phyloP scores from a whole-genome alignment of 2,888 invertebrate genomes.

The Therioaphis trifolii region DNA sequence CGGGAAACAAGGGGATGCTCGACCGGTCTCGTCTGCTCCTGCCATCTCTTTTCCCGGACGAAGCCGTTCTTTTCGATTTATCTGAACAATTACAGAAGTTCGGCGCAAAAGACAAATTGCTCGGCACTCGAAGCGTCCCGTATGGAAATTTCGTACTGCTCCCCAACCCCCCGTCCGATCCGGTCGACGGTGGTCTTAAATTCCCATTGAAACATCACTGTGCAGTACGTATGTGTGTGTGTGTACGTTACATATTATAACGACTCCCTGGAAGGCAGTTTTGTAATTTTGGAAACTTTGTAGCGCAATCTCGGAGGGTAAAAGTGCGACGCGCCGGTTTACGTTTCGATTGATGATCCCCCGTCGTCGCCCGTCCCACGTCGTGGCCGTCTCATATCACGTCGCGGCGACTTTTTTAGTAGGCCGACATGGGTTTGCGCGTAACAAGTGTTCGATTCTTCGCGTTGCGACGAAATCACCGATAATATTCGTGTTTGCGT shows the following conservation, averaged over 20 bases:
- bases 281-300: constrained; percentile 44
- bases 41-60: neutral
- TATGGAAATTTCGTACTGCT: constrained; percentile 10
- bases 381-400: neutral
- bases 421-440: constrained; percentile 1
- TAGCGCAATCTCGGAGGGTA: neutral
- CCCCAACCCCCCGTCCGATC: neutral
- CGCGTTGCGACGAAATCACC: neutral
- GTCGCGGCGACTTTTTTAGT: constrained; percentile 8
- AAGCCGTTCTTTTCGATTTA: constrained; percentile 43
- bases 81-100: constrained; percentile 50
- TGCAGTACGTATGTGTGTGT: no score
- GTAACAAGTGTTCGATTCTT: constrained; percentile 34
- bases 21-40: neutral
- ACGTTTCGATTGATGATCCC: constrained; percentile 38
- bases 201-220: neutral
- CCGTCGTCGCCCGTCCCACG: neutral
- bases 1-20: no score
- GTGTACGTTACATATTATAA: no score
- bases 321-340: constrained; percentile 43
- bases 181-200: neutral
- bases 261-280: constrained; percentile 24
- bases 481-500: neutral
- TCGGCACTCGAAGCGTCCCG: constrained; percentile 20
- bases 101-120: constrained; percentile 50